Base-by-base conservation (phyloP, 2,113 vertebrate genomes). In the Lophura nycthemera region DNA sequence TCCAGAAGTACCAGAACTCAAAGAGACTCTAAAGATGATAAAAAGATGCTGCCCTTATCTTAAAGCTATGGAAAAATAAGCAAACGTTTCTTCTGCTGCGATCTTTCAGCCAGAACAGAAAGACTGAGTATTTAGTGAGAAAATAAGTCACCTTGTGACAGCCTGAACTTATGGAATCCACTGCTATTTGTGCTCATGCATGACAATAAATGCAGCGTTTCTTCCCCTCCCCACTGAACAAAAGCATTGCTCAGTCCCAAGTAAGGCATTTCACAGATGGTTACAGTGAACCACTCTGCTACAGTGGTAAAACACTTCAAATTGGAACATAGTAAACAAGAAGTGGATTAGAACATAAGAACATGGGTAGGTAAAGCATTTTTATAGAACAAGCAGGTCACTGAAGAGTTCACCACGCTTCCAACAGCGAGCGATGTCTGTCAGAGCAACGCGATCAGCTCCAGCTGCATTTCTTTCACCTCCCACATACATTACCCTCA, bases 371-470 rank as follows among this genome's bases (percentile, higher is more conserved):
- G n/a, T 59, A 78, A 95, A 59, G 48, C 59, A 38, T 79, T 71
- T 73, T 47, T 8, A 3, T 21, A 90, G 48, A 93, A 25, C 66
- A 92, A 89, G 67, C 12, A 94, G 71, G 59, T 66, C 78, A 73
- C 0, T n/a, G n/a, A 79, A 72, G 36, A n/a, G 30, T 78, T 57
- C 87, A 64, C 42, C 40, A 72, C 36, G 43, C 84, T 75, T 32
- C 43, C 70, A 84, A 67, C 2, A 15, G 3, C 63, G 63, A 60
- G 29, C 14, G 52, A 74, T 6, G 34, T 45, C 22, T 76, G 89
- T 66, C 81, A 91, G n/a, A 89, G 67, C 32, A 93, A 78, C 1
- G 36, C 3, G 20, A 54, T 77, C 77, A 76, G 52, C 67, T 91
- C 42, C 59, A 86, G 34, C 27, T 60, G 36, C 86, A 30, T 43